phyloP scores from a whole-genome alignment of 2,888 invertebrate genomes.

The Exephanes ischioxanthus region DNA sequence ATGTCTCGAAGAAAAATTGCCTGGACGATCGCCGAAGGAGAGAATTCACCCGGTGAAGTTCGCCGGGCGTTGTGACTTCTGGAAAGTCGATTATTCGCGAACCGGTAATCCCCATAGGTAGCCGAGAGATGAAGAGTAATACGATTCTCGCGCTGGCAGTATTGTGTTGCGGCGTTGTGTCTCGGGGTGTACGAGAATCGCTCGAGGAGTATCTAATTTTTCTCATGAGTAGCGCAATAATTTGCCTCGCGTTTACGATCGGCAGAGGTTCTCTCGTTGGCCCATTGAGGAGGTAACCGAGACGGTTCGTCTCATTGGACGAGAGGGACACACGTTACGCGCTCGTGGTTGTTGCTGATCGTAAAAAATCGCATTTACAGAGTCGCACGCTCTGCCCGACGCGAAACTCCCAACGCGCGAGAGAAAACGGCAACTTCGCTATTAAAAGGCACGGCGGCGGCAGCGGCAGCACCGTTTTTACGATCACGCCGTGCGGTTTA shows the following conservation, averaged over 20 bases:
- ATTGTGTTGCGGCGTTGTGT: background rate
- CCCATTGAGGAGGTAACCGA: conserved; percentile 57
- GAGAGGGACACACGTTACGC: conserved; percentile 58
- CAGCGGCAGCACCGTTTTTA: conserved; percentile 70
- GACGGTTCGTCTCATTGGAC: conserved; percentile 62
- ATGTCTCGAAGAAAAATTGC: background rate
- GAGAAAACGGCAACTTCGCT: conserved; percentile 53
- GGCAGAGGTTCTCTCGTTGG: conserved; percentile 63
- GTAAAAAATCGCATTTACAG: conserved; percentile 68
- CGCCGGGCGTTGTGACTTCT: conserved; percentile 9
- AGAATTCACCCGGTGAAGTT: background rate
- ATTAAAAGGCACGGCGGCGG: conserved; percentile 45
- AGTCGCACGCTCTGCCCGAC: conserved; percentile 60
- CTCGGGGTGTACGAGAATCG: conserved; percentile 15
- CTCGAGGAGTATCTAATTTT: conserved; percentile 17
- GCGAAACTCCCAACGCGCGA: conserved; percentile 41
- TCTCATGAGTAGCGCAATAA: conserved; percentile 59
- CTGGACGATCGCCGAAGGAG: background rate
- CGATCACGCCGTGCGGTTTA: conserved; percentile 73
- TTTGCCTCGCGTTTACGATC: conserved; percentile 69
- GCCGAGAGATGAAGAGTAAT: conserved; percentile 19
- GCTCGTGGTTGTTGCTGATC: conserved; percentile 47
- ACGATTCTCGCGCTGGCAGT: background rate
- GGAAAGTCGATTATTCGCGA: conserved; percentile 36
- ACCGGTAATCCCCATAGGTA: conserved; percentile 16